A percentile compares a stretch with the other conserved stretches of the same genome.
phyloP scores from a whole-genome alignment of 2,113 vertebrate genomes.

The Prunella himalayana region DNA sequence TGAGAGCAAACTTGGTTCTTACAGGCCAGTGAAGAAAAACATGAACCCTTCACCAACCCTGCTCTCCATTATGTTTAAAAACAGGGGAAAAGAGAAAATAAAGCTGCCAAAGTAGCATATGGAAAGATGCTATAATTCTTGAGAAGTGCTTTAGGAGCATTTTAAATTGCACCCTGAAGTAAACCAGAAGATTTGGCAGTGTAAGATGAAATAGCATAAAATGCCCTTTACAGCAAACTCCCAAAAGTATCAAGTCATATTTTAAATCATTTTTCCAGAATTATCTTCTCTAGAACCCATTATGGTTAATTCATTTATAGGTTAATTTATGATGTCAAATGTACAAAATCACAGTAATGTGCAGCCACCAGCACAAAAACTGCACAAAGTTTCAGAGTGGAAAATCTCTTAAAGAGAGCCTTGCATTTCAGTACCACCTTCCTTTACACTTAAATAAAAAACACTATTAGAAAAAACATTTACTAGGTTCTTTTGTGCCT shows the following conservation, averaged over 20 bases:
- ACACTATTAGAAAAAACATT: not conserved
- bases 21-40: not conserved
- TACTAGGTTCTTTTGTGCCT: not conserved
- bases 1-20: not conserved
- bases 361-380: not conserved
- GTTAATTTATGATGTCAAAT: not conserved
- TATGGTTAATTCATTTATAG: not conserved
- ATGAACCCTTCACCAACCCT: not conserved
- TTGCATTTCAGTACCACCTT: not conserved
- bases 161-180: conserved; percentile 13
- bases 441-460: not conserved
- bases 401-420: not conserved
- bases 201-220: not conserved
- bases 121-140: not conserved
- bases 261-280: not conserved
- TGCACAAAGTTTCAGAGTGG: not conserved
- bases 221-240: not conserved
- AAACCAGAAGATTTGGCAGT: not conserved
- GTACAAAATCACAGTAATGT: not conserved
- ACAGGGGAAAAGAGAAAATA: not conserved
- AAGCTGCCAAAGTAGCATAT: not conserved
- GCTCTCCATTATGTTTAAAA: not conserved
- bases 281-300: not conserved
- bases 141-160: not conserved
- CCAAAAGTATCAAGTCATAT: not conserved